These are phyloP conservation scores for Cheilinus undulatus DNA, from an alignment of 2,113 vertebrate species.

Conservation along the genomic window DNA sequence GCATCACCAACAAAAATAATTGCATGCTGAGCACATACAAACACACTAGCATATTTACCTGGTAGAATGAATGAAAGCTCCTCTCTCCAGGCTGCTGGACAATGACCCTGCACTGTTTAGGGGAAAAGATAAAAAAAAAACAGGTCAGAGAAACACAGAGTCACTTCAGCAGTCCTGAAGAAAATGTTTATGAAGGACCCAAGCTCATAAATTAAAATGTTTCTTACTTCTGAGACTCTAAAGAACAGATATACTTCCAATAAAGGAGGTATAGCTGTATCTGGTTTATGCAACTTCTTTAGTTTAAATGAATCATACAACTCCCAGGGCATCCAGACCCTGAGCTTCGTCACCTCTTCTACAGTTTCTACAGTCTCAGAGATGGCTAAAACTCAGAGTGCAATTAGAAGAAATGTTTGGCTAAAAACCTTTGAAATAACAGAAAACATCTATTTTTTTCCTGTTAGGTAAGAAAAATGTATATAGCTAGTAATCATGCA, in stretches of 20 bases:
- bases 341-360: no score
- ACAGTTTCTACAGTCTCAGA: no score
- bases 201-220: no score
- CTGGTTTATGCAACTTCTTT: not conserved
- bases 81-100: conserved; percentile 95
- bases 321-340: no score
- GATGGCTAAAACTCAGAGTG: not conserved
- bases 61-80: conserved; percentile 98
- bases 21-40: not conserved
- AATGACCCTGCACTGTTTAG: conserved; percentile 92
- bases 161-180: not conserved
- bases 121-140: not conserved
- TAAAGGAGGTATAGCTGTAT: not conserved
- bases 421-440: not conserved
- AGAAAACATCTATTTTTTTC: no score
- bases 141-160: not conserved
- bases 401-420: not conserved
- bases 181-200: not conserved
- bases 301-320: no score
- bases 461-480: not conserved
- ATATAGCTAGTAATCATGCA: no score
- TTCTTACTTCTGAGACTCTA: not conserved
- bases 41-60: conserved; percentile 83
- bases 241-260: not conserved
- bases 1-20: not conserved